Conservation (phyloP, 2,113 vertebrate genomes). For the Salvelinus sp. region DNA sequence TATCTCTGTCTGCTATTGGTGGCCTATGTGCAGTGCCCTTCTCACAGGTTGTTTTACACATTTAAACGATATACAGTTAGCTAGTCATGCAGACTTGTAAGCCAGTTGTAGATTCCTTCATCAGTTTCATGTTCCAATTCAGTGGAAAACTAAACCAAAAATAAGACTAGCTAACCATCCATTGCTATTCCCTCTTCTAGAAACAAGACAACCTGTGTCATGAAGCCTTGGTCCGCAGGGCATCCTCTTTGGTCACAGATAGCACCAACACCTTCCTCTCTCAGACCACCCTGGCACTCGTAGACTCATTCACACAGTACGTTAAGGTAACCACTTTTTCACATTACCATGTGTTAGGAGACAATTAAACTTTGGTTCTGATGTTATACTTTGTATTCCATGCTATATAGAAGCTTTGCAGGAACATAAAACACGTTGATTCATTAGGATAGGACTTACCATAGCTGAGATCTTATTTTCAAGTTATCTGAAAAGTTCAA, state of each 20-base stretch:
- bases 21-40: constrained; percentile 55
- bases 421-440: too few relatives aligned
- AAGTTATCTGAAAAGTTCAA: too few relatives aligned
- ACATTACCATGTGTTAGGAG: too few relatives aligned
- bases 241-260: constrained; percentile 49
- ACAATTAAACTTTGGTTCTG: too few relatives aligned
- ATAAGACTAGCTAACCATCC: neutral
- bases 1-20: constrained; percentile 32
- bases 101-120: neutral
- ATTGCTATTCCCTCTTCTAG: neutral
- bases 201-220: constrained; percentile 42
- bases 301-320: constrained; percentile 47
- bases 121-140: neutral
- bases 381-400: too few relatives aligned
- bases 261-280: constrained; percentile 55
- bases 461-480: too few relatives aligned
- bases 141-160: neutral
- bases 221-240: constrained; percentile 46
- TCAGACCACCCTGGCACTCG: constrained; percentile 56
- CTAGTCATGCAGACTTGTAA: neutral
- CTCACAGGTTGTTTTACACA: constrained; percentile 38
- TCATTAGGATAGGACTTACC: too few relatives aligned
- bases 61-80: neutral
- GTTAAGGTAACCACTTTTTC: constrained; percentile 38
- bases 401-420: too few relatives aligned